Conservation (phyloP, 2,888 invertebrate species). For the Limnephilus rhombicus region DNA sequence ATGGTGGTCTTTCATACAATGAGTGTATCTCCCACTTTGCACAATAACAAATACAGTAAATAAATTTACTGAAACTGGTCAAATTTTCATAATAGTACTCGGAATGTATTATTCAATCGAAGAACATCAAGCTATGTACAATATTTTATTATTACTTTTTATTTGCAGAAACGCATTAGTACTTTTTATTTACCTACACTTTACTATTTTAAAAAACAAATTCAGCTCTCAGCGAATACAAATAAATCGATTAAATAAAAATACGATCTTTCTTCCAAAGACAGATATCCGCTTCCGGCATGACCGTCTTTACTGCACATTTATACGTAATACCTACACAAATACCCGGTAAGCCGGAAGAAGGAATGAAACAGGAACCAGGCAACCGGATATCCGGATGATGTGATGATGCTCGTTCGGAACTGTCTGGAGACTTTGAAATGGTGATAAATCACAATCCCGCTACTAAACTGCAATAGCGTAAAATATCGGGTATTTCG, state of each 20-base stretch:
- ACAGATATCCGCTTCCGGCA: background rate
- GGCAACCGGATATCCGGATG: background rate
- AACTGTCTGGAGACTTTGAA: background rate
- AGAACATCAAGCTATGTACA: no score
- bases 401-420: background rate
- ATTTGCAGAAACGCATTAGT: no score
- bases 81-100: no score
- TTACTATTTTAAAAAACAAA: background rate
- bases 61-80: no score
- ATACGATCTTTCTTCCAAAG: background rate
- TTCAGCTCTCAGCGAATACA: background rate
- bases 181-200: background rate
- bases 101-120: no score
- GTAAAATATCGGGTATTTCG: no score
- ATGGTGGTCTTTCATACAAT: no score
- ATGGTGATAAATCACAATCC: background rate
- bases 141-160: no score
- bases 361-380: background rate
- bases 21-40: no score
- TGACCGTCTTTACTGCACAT: background rate
- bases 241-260: background rate
- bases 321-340: background rate
- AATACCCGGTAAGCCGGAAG: background rate
- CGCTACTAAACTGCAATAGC: no score
- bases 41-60: no score